phyloP scores from a whole-genome alignment of 2,888 invertebrate species.

The Drosophila longiperda region DNA sequence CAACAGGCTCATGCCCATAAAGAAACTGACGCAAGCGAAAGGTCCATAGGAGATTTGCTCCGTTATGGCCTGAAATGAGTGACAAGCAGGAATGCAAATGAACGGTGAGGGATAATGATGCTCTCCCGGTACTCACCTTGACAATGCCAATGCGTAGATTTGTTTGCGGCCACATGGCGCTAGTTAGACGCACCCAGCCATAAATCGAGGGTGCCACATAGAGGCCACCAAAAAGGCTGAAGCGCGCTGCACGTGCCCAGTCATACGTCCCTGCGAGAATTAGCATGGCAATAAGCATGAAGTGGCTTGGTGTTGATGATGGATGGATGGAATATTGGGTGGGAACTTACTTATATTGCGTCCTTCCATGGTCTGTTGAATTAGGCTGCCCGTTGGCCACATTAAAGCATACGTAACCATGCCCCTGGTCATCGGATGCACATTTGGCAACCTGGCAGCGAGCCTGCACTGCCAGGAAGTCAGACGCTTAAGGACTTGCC shows the following conservation, averaged over 20 bases:
- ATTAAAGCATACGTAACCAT: constrained; percentile 88
- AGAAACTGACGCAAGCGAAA: constrained; percentile 90
- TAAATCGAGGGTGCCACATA: constrained; percentile 93
- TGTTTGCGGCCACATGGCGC: constrained; percentile 90
- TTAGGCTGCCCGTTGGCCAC: constrained; percentile 90
- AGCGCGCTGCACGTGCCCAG: constrained; percentile 89
- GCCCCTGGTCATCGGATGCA: constrained; percentile 86
- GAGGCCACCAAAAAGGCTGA: constrained; percentile 90
- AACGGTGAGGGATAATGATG: not conserved
- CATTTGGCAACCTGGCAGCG: constrained; percentile 37
- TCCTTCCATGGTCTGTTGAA: constrained; percentile 90
- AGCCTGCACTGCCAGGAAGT: constrained; percentile 49
- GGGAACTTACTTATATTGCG: constrained; percentile 87
- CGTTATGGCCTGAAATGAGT: constrained; percentile 86
- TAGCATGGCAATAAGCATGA: not conserved
- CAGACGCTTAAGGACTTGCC: constrained; percentile 32
- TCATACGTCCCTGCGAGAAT: constrained; percentile 86
- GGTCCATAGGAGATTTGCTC: constrained; percentile 92
- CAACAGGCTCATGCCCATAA: constrained; percentile 90
- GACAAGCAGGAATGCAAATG: not conserved
- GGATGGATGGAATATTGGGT: not conserved
- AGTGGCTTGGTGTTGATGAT: not conserved
- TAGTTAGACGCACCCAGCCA: constrained; percentile 91
- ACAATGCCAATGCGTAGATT: constrained; percentile 89
- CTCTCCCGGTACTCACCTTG: constrained; percentile 85